Base-by-base conservation (phyloP, 2,113 vertebrate genomes). In the Oreochromis tanganicae region DNA sequence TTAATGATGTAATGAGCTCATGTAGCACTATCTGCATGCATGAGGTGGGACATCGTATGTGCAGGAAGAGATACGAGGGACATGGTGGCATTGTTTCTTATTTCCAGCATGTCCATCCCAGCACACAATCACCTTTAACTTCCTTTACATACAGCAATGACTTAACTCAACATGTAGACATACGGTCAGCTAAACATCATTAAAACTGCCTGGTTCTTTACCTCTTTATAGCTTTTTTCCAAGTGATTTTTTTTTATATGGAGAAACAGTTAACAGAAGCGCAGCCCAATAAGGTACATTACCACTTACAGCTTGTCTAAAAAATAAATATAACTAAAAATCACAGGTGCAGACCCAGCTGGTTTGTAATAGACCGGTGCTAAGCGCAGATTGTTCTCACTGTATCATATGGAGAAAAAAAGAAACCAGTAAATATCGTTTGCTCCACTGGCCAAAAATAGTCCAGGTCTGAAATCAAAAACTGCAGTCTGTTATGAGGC, bases 201-300 rank as follows among this genome's bases (percentile, higher is more conserved):
- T n/a, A 43, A 71, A 71, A 24, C 43, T 24, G 12, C 38, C 66
- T 41, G 36, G 19, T 68, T 68, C 63, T 41, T 41, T 21, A 68
- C 11, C 24, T 41, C 36, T 41, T 68, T 14, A 41, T 68, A 68
- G 36, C 19, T 13, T 68, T 41, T 68, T 5, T 3, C 0, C 19
- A 8, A 0, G 0, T 68, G 34, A 38, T 46, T 38, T 48, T 16
- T 8, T 21, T 55, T 24, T 1, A 56, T 56, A 56, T 54, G 50
- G 8, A 54, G 8, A 54, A n/a, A 43, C 4, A 13, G 7, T 36
- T 13, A 43, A 41, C 63, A 38, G 19, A 41, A 5, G 13, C 0
- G 0, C 66, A 43, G 12, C n/a, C 13, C 21, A 71, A 4, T 43
- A 24, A 41, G 34, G 19, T 68, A 16, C 2, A 43, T 43, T 24